Conservation (phyloP, 1,140 invertebrate species). For the Drosophila tropicalis region DNA sequence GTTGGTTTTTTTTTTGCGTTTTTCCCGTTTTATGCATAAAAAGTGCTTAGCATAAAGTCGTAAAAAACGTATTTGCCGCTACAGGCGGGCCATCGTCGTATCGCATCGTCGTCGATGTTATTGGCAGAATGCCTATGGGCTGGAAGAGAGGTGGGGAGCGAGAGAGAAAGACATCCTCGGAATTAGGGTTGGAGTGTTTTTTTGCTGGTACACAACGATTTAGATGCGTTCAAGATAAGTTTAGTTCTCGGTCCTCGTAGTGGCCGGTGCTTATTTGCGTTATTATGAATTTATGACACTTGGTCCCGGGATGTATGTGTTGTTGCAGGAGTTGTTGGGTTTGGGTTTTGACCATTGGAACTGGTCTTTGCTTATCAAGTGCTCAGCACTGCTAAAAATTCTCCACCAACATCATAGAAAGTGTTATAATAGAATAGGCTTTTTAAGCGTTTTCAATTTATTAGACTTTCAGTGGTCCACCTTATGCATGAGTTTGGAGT, state of each 20-base stretch:
- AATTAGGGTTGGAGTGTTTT: conserved; percentile 10
- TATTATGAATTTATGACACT: conserved; percentile 82
- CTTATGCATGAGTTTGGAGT: no score
- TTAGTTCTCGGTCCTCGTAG: conserved; percentile 39
- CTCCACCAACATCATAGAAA: no score
- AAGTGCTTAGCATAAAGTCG: conserved; percentile 81
- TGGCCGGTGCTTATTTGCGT: conserved; percentile 76
- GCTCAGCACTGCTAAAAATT: neutral
- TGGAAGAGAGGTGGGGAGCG: neutral
- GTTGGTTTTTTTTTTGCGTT: conserved; percentile 46
- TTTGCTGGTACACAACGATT: conserved; percentile 53
- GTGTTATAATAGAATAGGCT: no score
- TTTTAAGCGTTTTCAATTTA: no score
- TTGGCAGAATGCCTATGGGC: conserved; percentile 68
- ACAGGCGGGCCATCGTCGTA: conserved; percentile 29
- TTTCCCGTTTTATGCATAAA: conserved; percentile 75
- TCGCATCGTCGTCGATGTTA: conserved; percentile 60
- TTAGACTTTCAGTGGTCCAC: no score
- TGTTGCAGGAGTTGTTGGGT: neutral
- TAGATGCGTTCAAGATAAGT: conserved; percentile 69
- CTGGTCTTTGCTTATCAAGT: conserved; percentile 10
- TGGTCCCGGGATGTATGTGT: conserved; percentile 54
- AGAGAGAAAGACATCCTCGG: neutral
- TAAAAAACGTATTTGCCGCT: conserved; percentile 80
- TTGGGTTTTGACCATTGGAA: neutral